Evolutionary conservation across 2,888 invertebrate genomes (phyloP).

Genomic region (Oscheius sp.): DNA sequence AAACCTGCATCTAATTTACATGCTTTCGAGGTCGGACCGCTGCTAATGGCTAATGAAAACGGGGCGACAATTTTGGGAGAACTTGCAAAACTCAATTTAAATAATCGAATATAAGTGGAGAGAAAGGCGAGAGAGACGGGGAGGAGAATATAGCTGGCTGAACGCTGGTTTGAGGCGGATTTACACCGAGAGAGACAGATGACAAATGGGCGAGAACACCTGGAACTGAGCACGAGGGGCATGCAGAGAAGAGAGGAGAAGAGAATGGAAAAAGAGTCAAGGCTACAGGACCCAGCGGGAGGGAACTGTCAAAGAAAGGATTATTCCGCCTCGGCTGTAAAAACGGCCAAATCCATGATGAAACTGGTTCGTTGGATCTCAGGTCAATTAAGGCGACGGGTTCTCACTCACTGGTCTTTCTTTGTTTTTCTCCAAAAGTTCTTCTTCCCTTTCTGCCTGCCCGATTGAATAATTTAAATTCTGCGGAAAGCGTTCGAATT

Average conservation of each 20-base stretch:
- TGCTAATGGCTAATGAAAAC: background rate
- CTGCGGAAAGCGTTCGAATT: conserved; percentile 38
- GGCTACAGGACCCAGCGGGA: conserved; percentile 30
- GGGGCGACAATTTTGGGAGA: conserved; percentile 11
- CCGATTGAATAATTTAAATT: conserved; percentile 22
- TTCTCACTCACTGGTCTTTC: background rate
- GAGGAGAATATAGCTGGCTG: background rate
- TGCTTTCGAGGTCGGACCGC: background rate
- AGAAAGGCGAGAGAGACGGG: conserved; percentile 12
- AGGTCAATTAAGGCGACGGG: conserved; percentile 1
- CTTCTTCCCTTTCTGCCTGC: background rate
- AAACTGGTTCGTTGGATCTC: conserved; percentile 29
- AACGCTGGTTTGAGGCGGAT: conserved; percentile 8
- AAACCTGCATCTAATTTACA: conserved; percentile 25
- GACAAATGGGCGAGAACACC: conserved; percentile 34
- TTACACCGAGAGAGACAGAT: conserved; percentile 17
- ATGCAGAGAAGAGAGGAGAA: background rate
- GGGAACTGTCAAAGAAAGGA: conserved; percentile 7
- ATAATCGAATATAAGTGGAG: background rate
- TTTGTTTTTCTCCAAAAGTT: background rate
- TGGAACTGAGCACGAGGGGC: conserved; percentile 9
- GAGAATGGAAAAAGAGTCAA: background rate
- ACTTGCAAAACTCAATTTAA: background rate
- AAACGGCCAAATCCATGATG: conserved; percentile 22
- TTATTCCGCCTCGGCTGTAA: conserved; percentile 34